Evolutionary conservation across 1,140 invertebrate genomes (phyloP).

Genomic region (Sinonovacula constricta): DNA sequence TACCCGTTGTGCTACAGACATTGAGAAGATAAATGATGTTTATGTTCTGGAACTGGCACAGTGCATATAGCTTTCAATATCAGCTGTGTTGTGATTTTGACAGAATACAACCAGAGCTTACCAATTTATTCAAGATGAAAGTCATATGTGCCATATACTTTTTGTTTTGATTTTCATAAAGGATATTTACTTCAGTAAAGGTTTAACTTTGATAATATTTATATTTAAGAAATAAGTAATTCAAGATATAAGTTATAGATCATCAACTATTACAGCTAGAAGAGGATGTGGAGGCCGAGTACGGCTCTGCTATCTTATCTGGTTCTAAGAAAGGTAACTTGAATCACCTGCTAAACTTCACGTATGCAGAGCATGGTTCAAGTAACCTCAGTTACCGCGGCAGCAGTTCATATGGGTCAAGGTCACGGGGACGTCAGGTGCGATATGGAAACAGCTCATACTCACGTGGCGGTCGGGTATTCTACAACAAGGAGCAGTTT

Average conservation of each 20-base stretch:
- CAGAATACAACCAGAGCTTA: conserved; percentile 5
- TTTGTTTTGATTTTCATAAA: neutral
- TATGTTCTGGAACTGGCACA: too few relatives aligned
- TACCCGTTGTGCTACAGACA: too few relatives aligned
- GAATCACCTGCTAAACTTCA: conserved; percentile 92
- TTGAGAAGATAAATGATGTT: too few relatives aligned
- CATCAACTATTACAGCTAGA: conserved; percentile 68
- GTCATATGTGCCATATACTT: neutral
- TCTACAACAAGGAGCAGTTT: conserved; percentile 94
- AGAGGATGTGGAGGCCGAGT: conserved; percentile 82
- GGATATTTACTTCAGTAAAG: neutral
- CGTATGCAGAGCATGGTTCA: conserved; percentile 83
- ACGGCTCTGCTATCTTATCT: conserved; percentile 87
- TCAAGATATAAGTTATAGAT: conserved; percentile 75
- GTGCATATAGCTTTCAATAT: too few relatives aligned
- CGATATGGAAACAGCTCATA: conserved; percentile 11
- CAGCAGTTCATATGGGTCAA: conserved; percentile 24
- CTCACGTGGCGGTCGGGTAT: conserved; percentile 35
- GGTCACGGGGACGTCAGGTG: conserved; percentile 37
- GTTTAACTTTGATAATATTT: neutral
- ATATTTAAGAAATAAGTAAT: neutral
- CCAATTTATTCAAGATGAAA: too few relatives aligned
- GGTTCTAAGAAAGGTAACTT: conserved; percentile 94
- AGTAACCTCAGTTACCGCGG: conserved; percentile 30
- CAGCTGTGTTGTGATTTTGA: conserved; percentile 4